Evolutionary conservation across 2,797 vertebrate genomes (phyloP).

Genomic region (Mus spretus): DNA sequence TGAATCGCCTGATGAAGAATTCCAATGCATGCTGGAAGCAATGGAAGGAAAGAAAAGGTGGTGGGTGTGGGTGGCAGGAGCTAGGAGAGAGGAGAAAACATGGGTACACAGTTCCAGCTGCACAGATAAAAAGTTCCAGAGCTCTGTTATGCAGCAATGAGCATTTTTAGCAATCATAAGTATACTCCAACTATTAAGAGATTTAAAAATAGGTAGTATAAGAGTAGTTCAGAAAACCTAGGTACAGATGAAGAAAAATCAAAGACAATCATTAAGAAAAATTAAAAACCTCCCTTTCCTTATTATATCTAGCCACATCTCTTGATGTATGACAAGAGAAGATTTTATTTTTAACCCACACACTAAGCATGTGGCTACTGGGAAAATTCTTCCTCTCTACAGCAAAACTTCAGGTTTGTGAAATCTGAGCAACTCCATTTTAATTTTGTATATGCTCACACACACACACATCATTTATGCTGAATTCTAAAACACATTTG

Average conservation of each 20-base stretch:
- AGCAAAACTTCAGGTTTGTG: not conserved
- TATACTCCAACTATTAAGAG: conserved; percentile 28
- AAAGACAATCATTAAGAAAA: conserved; percentile 32
- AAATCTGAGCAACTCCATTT: conserved; percentile 27
- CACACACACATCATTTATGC: not conserved
- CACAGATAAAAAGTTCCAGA: not conserved
- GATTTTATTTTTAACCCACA: not conserved
- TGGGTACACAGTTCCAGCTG: not conserved
- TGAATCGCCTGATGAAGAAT: conserved; percentile 25
- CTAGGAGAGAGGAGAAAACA: not conserved
- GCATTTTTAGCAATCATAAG: not conserved
- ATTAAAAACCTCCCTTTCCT: conserved; percentile 24
- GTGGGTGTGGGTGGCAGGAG: not conserved
- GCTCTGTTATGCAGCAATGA: not conserved
- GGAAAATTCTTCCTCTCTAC: not conserved
- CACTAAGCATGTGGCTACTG: not conserved
- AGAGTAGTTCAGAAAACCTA: conserved; percentile 12
- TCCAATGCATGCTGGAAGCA: conserved; percentile 41
- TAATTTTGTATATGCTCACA: not conserved
- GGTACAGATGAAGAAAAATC: not conserved
- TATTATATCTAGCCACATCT: conserved; percentile 21
- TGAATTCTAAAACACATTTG: conserved; percentile 7
- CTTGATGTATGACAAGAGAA: conserved; percentile 18
- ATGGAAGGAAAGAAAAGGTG: not conserved
- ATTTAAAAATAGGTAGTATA: not conserved